Conservation (phyloP, 2,888 invertebrate genomes). For the Heliconius cydno region DNA sequence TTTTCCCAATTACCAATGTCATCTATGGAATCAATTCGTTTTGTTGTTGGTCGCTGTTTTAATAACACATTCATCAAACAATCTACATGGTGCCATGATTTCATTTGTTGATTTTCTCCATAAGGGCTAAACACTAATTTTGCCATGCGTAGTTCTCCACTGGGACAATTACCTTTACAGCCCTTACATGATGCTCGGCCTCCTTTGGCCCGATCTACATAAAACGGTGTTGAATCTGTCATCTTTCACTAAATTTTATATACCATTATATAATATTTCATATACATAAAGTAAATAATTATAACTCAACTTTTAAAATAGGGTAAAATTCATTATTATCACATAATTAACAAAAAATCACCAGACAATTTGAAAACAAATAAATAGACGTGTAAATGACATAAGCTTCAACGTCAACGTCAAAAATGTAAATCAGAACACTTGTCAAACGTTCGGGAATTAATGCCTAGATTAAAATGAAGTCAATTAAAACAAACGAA, state of each 20-base stretch:
- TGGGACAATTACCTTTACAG: conserved; percentile 90
- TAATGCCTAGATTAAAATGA: neutral
- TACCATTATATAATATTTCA: too few species aligned
- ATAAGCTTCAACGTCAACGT: conserved; percentile 12
- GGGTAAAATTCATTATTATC: neutral
- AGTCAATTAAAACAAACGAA: neutral
- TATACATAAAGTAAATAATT: neutral
- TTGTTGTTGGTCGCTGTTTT: conserved; percentile 91
- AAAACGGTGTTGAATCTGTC: conserved; percentile 79
- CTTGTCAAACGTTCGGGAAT: conserved; percentile 17
- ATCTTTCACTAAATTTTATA: conserved; percentile 45
- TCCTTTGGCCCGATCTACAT: conserved; percentile 90
- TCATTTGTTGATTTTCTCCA: conserved; percentile 88
- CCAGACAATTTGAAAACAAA: conserved; percentile 10
- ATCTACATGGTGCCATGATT: conserved; percentile 91
- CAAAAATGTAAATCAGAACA: neutral
- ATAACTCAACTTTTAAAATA: neutral
- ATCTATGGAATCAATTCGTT: conserved; percentile 89
- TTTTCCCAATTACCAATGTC: conserved; percentile 91
- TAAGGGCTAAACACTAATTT: conserved; percentile 92
- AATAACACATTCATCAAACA: conserved; percentile 92
- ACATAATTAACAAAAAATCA: neutral
- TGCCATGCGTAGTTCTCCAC: conserved; percentile 89
- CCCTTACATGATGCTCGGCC: conserved; percentile 93
- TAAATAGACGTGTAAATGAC: conserved; percentile 10